Evolutionary conservation across 2,888 invertebrate genomes (phyloP), one percentile per base, ranked within the genome.

Genomic region (Dermolepida albohirtum): DNA sequence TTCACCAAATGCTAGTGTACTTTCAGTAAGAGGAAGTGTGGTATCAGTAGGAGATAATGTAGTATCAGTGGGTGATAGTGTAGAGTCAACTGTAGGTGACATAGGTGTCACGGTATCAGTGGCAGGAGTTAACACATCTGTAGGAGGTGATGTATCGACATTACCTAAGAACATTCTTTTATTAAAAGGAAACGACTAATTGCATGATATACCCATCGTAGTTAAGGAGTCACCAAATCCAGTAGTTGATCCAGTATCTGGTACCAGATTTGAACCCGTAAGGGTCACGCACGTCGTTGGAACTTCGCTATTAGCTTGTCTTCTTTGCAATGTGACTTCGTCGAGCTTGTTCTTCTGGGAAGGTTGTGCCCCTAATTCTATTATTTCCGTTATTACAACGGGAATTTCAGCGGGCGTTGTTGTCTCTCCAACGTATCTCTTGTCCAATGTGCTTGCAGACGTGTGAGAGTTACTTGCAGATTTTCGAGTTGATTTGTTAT

Each of bases 281-380:
- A 62, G 5, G 16, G 59, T 62, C 5, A 62, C 17, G n/a, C 59
- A 62, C 29, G 59, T 62, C 5, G 59, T 62, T 10, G 29, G 47
- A 5, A 16, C 1, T 16, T 62, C 59, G 10, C 34, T 34, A 16
- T 29, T 47, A 16, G 17, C 49, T 39, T 62, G 59, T 14, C 59
- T 17, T 16, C 47, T 62, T 39, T 47, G 12, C 34, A 47, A 4
- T 0, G 49, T 47, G n/a, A 8, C 22, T 49, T 49, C 7, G 17
- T 49, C 22, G 22, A 22, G 16, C n/a, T 22, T 17, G 49, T 4
- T 49, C 5, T 22, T 49, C 5, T 4, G 10, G 1, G 14, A 5
- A 5, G 8, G 11, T 17, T 5, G 49, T 11, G 47, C 10, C 5
- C 34, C 51, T 34, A 40, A 7, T 54, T 54, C 54, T 16, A 54